phyloP scores from a whole-genome alignment of 2,888 invertebrate species.

The Leptogaster cylindrica region DNA sequence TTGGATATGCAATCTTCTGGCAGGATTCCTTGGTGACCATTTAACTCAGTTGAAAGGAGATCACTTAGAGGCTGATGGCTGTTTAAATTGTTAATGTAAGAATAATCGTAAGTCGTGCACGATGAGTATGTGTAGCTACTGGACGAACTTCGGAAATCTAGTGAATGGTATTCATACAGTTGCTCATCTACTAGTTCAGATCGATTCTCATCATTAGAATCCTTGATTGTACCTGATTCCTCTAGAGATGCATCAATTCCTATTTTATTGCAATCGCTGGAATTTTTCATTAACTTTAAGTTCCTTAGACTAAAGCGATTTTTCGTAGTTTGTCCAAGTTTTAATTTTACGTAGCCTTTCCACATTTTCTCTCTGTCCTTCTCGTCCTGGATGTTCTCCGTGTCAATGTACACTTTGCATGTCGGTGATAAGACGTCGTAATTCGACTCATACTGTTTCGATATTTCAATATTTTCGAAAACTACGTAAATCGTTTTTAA shows the following conservation, averaged over 20 bases:
- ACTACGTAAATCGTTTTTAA: constrained; percentile 72
- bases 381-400: constrained; percentile 47
- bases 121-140: constrained; percentile 40
- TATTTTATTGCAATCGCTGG: not conserved
- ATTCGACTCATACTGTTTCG: constrained; percentile 68
- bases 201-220: not conserved
- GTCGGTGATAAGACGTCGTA: constrained; percentile 63
- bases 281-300: not conserved
- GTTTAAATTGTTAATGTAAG: constrained; percentile 67
- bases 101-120: constrained; percentile 63
- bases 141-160: constrained; percentile 38
- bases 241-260: too few relatives aligned
- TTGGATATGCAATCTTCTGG: constrained; percentile 1
- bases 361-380: not conserved
- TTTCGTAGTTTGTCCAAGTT: constrained; percentile 5
- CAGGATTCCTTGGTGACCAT: not conserved
- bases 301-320: not conserved
- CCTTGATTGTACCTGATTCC: not conserved
- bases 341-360: constrained; percentile 42
- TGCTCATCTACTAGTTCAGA: not conserved
- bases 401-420: constrained; percentile 69
- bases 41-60: not conserved
- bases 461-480: constrained; percentile 76
- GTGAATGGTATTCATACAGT: not conserved
- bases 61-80: constrained; percentile 65